These are phyloP conservation scores for Catalaphyllia jardinei DNA, from an alignment of 64 coral and sea anemone species.

Conservation along the genomic window DNA sequence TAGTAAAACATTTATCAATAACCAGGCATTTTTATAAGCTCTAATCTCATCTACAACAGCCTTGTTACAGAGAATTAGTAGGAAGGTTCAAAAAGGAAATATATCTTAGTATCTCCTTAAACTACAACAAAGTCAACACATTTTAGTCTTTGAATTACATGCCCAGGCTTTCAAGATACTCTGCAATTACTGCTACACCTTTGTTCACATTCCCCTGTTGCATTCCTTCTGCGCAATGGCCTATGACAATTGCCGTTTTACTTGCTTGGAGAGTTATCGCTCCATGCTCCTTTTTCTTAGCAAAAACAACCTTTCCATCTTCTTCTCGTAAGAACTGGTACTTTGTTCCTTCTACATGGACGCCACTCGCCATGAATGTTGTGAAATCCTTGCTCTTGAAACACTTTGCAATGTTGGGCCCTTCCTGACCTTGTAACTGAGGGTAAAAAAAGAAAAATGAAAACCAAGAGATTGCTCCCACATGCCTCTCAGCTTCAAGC, in stretches of 20 bases:
- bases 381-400: conserved; percentile 66
- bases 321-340: conserved; percentile 55
- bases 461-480: too few relatives aligned
- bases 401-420: conserved; percentile 34
- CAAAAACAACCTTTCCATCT: conserved; percentile 53
- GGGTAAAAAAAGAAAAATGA: not conserved
- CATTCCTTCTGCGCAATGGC: conserved; percentile 31
- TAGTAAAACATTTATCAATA: not conserved
- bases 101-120: not conserved
- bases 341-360: conserved; percentile 32
- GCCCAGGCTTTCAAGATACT: conserved; percentile 43
- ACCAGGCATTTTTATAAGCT: conserved; percentile 3
- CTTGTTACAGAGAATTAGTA: conserved; percentile 5
- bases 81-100: conserved; percentile 1
- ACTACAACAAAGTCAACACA: not conserved
- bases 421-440: not conserved
- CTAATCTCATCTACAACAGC: conserved; percentile 31
- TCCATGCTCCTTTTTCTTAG: conserved; percentile 46
- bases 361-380: conserved; percentile 41
- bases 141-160: conserved; percentile 22
- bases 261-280: conserved; percentile 52
- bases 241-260: conserved; percentile 74
- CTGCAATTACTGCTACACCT: conserved; percentile 48
- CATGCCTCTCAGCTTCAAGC: too few relatives aligned
- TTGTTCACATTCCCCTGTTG: conserved; percentile 53